These are phyloP conservation scores for Drosophila maculinotata DNA, from an alignment of 2,888 invertebrate genomes.

Conservation along the genomic window DNA sequence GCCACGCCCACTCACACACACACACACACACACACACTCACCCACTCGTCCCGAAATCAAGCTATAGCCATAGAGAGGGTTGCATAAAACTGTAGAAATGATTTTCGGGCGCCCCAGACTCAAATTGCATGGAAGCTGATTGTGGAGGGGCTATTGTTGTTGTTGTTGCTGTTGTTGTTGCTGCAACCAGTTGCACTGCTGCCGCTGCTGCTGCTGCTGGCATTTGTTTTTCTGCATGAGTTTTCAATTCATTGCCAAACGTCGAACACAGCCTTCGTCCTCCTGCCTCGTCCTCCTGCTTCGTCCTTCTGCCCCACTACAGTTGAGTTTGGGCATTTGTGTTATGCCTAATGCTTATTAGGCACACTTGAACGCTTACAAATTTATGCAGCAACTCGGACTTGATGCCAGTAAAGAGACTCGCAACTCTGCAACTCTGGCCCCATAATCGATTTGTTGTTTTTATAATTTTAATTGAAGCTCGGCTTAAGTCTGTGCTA, in stretches of 20 bases:
- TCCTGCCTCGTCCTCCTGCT: conserved; percentile 7
- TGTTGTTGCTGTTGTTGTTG: neutral
- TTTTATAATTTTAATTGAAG: conserved; percentile 79
- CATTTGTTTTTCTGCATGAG: conserved; percentile 57
- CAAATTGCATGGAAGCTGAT: conserved; percentile 47
- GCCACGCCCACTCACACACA: conserved; percentile 13
- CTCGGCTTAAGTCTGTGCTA: conserved; percentile 26
- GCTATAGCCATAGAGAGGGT: conserved; percentile 8
- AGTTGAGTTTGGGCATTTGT: conserved; percentile 18
- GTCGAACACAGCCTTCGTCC: no score
- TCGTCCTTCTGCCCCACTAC: neutral
- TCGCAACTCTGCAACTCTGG: conserved; percentile 7
- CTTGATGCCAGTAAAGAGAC: conserved; percentile 16
- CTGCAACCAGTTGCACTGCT: conserved; percentile 53
- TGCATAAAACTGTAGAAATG: conserved; percentile 31
- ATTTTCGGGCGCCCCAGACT: conserved; percentile 17
- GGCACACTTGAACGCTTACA: conserved; percentile 67
- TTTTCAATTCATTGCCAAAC: conserved; percentile 59
- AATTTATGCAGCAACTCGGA: conserved; percentile 46
- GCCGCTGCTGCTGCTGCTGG: conserved; percentile 5
- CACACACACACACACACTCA: neutral
- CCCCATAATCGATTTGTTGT: conserved; percentile 61
- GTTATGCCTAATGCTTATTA: conserved; percentile 67
- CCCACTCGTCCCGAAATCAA: conserved; percentile 12
- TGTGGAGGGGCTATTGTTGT: conserved; percentile 8